Percentiles rank a stretch among this genome's conserved stretches.
These are phyloP conservation scores for Macrosiphum euphorbiae DNA, from an alignment of 2,888 invertebrate species.

Conservation along the genomic window DNA sequence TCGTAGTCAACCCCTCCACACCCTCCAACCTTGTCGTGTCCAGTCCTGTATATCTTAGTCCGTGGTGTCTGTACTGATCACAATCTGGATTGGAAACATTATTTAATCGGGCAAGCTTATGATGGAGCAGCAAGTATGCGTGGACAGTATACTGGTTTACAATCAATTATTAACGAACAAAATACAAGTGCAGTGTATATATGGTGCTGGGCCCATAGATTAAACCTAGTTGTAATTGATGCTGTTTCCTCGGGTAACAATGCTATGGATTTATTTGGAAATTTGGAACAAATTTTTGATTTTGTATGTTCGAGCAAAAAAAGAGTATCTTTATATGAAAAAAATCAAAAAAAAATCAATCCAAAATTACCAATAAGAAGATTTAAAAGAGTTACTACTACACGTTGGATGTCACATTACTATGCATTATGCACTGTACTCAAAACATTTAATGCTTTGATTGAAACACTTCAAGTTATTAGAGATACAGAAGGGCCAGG, in stretches of 20 bases:
- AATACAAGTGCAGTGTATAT: constrained; percentile 21
- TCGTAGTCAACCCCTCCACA: too few species aligned
- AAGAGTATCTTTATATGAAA: neutral
- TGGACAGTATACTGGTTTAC: neutral
- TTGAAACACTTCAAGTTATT: constrained; percentile 17
- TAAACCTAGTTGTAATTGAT: constrained; percentile 33
- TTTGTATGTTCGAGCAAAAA: constrained; percentile 33
- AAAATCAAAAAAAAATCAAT: neutral
- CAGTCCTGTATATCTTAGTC: too few species aligned
- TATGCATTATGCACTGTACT: constrained; percentile 6
- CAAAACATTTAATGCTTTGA: constrained; percentile 22
- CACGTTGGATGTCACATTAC: constrained; percentile 44
- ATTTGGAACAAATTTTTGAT: constrained; percentile 32
- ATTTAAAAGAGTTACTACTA: constrained; percentile 42
- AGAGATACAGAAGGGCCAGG: constrained; percentile 26
- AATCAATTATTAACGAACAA: constrained; percentile 15
- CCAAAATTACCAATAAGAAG: constrained; percentile 20
- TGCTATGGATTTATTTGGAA: constrained; percentile 45
- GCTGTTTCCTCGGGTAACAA: constrained; percentile 11
- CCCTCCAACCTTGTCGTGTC: too few species aligned
- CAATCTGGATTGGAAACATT: constrained; percentile 22
- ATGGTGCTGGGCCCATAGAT: constrained; percentile 41
- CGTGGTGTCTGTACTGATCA: neutral
- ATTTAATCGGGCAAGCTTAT: constrained; percentile 12
- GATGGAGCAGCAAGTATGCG: constrained; percentile 2